phyloP scores from a whole-genome alignment of 1,140 invertebrate species.

The Belonocnema kinseyi region DNA sequence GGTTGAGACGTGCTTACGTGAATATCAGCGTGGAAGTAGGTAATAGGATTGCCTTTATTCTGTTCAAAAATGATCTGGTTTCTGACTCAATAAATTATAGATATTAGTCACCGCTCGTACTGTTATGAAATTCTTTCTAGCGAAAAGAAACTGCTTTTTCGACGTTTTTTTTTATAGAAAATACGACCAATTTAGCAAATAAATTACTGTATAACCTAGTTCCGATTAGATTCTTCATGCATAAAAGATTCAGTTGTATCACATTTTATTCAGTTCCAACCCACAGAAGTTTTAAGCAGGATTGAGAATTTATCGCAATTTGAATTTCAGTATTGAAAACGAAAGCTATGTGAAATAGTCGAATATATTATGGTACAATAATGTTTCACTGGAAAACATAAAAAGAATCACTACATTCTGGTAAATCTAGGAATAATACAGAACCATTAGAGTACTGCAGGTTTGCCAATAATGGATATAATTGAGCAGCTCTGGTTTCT shows the following conservation, averaged over 20 bases:
- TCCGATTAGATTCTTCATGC: neutral
- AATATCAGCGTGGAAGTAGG: neutral
- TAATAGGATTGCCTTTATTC: too few species aligned
- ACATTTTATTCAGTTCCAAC: conserved; percentile 8
- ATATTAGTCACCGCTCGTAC: too few species aligned
- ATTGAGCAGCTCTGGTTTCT: neutral
- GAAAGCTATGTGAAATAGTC: neutral
- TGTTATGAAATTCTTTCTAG: too few species aligned
- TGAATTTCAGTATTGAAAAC: conserved; percentile 16
- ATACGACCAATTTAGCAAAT: too few species aligned
- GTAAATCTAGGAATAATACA: neutral
- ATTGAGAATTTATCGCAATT: neutral
- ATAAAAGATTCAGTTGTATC: neutral
- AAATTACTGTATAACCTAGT: too few species aligned
- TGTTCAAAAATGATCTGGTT: too few species aligned
- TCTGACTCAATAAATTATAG: too few species aligned
- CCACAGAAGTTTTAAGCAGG: neutral
- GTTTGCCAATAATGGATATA: conserved; percentile 5
- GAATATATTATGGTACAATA: too few species aligned
- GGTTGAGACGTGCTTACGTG: neutral
- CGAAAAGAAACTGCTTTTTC: too few species aligned
- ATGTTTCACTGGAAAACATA: neutral
- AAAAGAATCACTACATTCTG: neutral
- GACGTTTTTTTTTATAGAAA: too few species aligned
- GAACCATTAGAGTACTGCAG: conserved; percentile 3